Conservation (phyloP, 2,113 vertebrate species). For the Pollachius pollachius region DNA sequence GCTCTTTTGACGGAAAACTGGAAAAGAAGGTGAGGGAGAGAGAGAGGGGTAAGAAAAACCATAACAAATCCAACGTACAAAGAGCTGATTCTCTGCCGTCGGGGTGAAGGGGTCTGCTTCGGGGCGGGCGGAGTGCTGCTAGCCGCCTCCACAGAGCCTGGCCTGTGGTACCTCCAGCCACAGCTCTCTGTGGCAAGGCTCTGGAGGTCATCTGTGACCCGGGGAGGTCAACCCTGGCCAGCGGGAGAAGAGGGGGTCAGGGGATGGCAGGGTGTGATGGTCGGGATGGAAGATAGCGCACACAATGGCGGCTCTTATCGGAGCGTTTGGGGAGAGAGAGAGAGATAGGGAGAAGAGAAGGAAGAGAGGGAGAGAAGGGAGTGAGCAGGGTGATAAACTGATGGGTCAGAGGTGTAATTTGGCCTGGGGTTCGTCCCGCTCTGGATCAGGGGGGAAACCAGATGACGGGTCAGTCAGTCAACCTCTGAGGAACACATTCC, state of each 20-base stretch:
- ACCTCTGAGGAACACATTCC: conserved; percentile 43
- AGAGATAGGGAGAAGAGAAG: not conserved
- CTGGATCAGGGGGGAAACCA: not conserved
- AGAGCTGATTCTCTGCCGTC: conserved; percentile 62
- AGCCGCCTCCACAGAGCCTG: conserved; percentile 30
- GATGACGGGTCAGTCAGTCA: conserved; percentile 3
- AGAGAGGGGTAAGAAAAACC: conserved; percentile 39
- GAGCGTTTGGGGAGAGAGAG: conserved; percentile 5
- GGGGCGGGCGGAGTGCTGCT: conserved; percentile 26
- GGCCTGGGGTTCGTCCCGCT: conserved; percentile 27
- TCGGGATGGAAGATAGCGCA: conserved; percentile 12
- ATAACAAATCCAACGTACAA: conserved; percentile 69
- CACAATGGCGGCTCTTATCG: conserved; percentile 59
- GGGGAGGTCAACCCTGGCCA: conserved; percentile 21
- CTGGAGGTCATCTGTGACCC: conserved; percentile 9
- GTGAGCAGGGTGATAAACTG: conserved; percentile 7
- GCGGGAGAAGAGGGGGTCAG: not conserved
- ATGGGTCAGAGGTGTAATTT: conserved; percentile 20
- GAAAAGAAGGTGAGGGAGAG: conserved; percentile 17
- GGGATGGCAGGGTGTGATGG: conserved; percentile 26
- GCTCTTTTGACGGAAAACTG: conserved; percentile 13
- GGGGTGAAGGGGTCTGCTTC: conserved; percentile 45
- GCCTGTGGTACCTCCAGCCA: conserved; percentile 39
- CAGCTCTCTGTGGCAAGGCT: not conserved
- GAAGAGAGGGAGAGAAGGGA: not conserved